phyloP scores from a whole-genome alignment of 2,113 vertebrate species.

The Pomatorhinus ruficollis region DNA sequence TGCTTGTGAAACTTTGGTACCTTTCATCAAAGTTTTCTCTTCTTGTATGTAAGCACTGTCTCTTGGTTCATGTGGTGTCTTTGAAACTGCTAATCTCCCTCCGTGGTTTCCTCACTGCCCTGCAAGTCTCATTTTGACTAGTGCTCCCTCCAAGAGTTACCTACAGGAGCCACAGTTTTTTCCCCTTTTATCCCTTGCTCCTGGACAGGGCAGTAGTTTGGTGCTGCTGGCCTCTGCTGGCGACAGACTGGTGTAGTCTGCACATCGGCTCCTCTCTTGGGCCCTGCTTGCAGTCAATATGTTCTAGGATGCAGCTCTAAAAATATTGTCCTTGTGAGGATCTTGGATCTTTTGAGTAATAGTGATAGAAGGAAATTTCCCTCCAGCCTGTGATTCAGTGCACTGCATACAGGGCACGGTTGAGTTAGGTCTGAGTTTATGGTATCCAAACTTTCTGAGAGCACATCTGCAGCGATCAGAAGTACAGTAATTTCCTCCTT shows the following conservation, averaged over 20 bases:
- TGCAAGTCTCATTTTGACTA: not conserved
- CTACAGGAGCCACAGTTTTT: not conserved
- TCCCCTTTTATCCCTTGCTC: not conserved
- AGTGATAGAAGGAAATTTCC: not conserved
- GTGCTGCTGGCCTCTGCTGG: conserved; percentile 5
- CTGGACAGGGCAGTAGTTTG: not conserved
- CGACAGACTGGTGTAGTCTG: not conserved
- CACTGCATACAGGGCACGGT: not conserved
- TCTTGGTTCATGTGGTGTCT: not conserved
- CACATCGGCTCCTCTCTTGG: not conserved
- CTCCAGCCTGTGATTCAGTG: not conserved
- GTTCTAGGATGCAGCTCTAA: not conserved
- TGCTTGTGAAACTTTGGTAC: not conserved
- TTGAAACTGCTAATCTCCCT: not conserved
- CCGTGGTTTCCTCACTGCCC: not conserved
- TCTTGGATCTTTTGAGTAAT: not conserved
- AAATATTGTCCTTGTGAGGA: not conserved
- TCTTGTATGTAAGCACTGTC: not conserved
- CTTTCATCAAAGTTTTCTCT: not conserved
- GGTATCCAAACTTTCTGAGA: not conserved
- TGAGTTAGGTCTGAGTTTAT: not conserved
- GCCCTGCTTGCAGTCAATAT: not conserved
- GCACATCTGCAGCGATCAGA: not conserved
- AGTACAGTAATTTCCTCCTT: not conserved
- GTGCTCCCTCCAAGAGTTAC: not conserved